Evolutionary conservation across 2,113 vertebrate genomes (phyloP), one percentile per base, ranked within the genome.

Genomic region (Carettochelys insculpta): DNA sequence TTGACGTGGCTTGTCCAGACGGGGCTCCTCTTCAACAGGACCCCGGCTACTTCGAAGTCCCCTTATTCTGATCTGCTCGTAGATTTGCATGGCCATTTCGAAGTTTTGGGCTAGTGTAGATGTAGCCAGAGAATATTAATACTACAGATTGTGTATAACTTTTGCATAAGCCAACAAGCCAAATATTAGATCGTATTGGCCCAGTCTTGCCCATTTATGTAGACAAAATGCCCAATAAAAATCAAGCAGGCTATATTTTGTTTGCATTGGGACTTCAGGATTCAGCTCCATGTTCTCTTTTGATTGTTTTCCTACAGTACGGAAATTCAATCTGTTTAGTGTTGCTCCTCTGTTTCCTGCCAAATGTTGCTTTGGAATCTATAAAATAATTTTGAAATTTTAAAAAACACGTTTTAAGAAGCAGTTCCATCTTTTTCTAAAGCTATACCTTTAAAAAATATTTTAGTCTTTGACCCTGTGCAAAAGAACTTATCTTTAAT

Each of bases 401-500:
- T 27, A 27, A 75, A 71, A 71, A 82, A 38, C 25, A 43, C 11
- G 38, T 87, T 71, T 78, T 38, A 5, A 34, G 58, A 75, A 22
- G 2, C 71, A 75, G 45, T 27, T 45, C 41, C 27, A 24, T 24
- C 3, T 14, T 8, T 75, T 80, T 86, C 81, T 45, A 54, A 34
- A 53, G n/a, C 80, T 61, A 19, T 0, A 83, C 7, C 85, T 90
- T 91, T 81, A 51, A 75, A 73, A 92, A 85, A 5, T 24, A 83
- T 47, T 93, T 87, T 92, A 5, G 8, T 85, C 34, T 91, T 93
- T 78, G 24, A 47, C 29, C 91, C 11, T 16, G 17, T 83, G 45
- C 92, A 95, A 93, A 89, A 85, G 65, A 79, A 78, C 10, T 20
- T 84, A 89, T 68, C 68, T 95, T 87, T 90, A 53, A 75, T 77